Base-by-base conservation (phyloP, 2,113 vertebrate species). In the Laticauda laticaudata region DNA sequence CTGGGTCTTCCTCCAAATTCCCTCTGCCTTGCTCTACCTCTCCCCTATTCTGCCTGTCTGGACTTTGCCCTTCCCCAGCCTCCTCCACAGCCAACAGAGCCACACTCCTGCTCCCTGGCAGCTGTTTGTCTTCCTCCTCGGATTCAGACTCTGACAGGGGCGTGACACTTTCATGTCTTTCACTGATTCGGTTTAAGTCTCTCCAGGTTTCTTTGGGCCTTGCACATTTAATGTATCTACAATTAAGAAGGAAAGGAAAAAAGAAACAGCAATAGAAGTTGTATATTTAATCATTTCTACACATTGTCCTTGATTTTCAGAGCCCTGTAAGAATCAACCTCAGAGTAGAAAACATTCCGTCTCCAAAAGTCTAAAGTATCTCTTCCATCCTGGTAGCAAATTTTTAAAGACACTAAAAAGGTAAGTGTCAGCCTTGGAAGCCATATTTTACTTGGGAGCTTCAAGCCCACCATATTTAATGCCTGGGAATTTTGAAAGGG, bases 321-420 rank as follows among this genome's bases (percentile, higher is more conserved):
- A 99, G 59, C 98, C 98, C 86, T 98, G 98, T 96, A 99, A 98
- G 97, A 98, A 97, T 88, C 98, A 98, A 34, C 90, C 97, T 54
- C 98, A 98, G 94, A 98, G 98, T 95, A 97, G 99, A 94, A 99
- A 99, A 90, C 98, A 99, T 94, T 99, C 98, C 0, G 98, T 99
- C 20, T 99, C 98, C 94, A 99, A 99, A 97, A 99, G 98, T 94
- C 97, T 99, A 90, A 98, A 98, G 51, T 98, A 99, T 92, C 98
- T 99, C 92, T 99, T 99, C 96, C 98, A 99, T 89, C 96, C 98
- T 0, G 97, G 97, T 96, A 99, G 97, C 97, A 99, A 99, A 96
- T 99, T 99, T 92, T 97, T 99, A 87, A 99, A 98, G 97, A 98
- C 96, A 0, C 97, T 99, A 95, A 99, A 99, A 97, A 98, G 98